Evolutionary conservation across 1,140 invertebrate species (phyloP), one percentile per base, ranked within the genome.

Genomic region (Pachyrhynchus sulphureomaculatus): DNA sequence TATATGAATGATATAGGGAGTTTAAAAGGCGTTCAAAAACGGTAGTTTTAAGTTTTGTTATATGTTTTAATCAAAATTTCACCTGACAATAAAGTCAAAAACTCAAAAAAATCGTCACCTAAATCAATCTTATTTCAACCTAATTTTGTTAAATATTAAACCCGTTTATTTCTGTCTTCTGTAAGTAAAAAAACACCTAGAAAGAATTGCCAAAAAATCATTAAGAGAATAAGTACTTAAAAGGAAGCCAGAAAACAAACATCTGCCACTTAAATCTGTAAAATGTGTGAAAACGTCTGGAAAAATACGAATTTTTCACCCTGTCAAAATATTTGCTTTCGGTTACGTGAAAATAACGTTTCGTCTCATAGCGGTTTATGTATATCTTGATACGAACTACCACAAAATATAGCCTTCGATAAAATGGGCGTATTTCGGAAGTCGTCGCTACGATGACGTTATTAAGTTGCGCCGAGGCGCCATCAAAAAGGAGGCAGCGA

Each of bases 401-500:
- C 67, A 20, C 60, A 63, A 71, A 71, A 71, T 68, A 71, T 63
- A 55, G 62, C 60, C 45, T 55, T 64, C 65, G 67, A 67, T 65
- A 67, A 63, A 61, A 67, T 53, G 61, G 60, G 66, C 55, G 68
- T 64, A 65, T 71, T 68, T 71, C 69, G 67, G 67, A 71, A 71
- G 69, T 71, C 69, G 65, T 64, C 58, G 59, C 62, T 65, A 62
- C 64, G 64, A 71, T 71, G 69, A 69, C 67, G 69, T 71, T 66
- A 71, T 71, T 69, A 70, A 68, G 58, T 56, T 52, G 57, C 59
- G 65, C 60, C 53, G 34, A 59, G 69, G 67, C 69, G 67, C 69
- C 67, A 63, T 61, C 65, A 64, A 65, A 58, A 29, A 62, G 68
- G 62, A 68, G 69, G 65, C 67, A 64, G 59, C 62, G 54, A 64